Conservation (phyloP, 1,140 invertebrate genomes). For the Reticulitermes speratus region DNA sequence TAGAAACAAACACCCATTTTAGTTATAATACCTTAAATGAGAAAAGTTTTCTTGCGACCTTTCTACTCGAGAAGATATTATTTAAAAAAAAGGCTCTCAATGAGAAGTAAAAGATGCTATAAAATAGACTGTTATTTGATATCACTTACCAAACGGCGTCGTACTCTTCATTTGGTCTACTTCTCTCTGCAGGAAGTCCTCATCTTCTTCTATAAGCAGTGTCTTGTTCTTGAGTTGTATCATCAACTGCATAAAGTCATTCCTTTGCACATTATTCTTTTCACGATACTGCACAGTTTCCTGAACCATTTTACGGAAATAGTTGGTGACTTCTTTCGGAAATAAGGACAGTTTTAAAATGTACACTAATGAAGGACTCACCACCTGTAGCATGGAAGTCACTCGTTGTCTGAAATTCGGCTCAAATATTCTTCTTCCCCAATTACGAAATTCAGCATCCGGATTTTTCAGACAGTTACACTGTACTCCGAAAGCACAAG, state of each 20-base stretch:
- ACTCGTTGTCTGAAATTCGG: conserved; percentile 34
- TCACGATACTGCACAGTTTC: conserved; percentile 51
- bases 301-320: conserved; percentile 49
- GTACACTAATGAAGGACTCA: conserved; percentile 28
- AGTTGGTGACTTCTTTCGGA: conserved; percentile 38
- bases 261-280: conserved; percentile 49
- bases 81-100: no score
- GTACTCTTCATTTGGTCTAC: no score
- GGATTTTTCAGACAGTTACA: conserved; percentile 46
- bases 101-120: no score
- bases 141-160: no score
- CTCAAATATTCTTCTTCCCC: conserved; percentile 46
- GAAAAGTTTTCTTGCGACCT: no score
- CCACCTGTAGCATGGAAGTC: conserved; percentile 38
- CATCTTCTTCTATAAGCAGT: conserved; percentile 18
- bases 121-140: no score
- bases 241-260: conserved; percentile 58
- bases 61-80: no score
- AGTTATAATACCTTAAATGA: no score
- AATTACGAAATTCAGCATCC: conserved; percentile 48
- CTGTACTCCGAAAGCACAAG: conserved; percentile 49
- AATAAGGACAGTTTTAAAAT: conserved; percentile 20
- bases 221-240: conserved; percentile 49
- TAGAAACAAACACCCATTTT: no score
- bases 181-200: conserved; percentile 35